These are phyloP conservation scores for Sebastes matsubarae DNA, from an alignment of 2,797 vertebrate genomes.

Conservation along the genomic window DNA sequence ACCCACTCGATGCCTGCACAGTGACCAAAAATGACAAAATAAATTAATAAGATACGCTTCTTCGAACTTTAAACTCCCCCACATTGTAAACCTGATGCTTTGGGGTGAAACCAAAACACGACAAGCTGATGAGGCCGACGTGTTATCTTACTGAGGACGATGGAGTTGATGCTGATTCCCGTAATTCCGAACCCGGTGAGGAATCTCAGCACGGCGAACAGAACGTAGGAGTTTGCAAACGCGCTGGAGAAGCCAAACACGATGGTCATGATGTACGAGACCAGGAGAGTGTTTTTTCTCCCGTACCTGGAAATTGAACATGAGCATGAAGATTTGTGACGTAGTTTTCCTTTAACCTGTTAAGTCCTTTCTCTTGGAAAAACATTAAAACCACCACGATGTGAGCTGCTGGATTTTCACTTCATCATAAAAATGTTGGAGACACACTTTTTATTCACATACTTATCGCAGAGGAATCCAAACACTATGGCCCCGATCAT, in stretches of 20 bases:
- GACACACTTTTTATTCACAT: neutral
- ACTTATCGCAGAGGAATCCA: slow-evolving; percentile 77
- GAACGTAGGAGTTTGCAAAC: slow-evolving; percentile 67
- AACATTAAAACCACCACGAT: neutral
- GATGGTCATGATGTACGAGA: slow-evolving; percentile 60
- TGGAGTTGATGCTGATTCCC: slow-evolving; percentile 66
- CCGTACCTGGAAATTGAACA: slow-evolving; percentile 71
- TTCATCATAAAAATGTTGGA: neutral
- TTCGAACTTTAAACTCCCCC: too few species aligned
- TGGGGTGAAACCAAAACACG: too few species aligned
- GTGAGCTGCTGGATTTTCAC: neutral
- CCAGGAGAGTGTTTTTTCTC: slow-evolving; percentile 71
- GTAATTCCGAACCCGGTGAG: slow-evolving; percentile 75
- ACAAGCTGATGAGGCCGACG: neutral
- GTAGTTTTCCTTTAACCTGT: neutral
- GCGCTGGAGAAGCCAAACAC: slow-evolving; percentile 68
- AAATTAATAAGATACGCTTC: neutral
- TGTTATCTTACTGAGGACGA: slow-evolving; percentile 71
- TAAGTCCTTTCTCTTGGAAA: too few species aligned
- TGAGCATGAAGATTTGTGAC: neutral
- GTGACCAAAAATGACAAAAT: too few species aligned
- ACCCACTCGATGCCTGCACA: slow-evolving; percentile 80
- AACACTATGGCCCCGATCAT: slow-evolving; percentile 72
- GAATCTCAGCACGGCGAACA: slow-evolving; percentile 75
- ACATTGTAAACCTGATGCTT: too few species aligned